phyloP scores from a whole-genome alignment of 1,140 invertebrate species.

The Drosophila navojoa region DNA sequence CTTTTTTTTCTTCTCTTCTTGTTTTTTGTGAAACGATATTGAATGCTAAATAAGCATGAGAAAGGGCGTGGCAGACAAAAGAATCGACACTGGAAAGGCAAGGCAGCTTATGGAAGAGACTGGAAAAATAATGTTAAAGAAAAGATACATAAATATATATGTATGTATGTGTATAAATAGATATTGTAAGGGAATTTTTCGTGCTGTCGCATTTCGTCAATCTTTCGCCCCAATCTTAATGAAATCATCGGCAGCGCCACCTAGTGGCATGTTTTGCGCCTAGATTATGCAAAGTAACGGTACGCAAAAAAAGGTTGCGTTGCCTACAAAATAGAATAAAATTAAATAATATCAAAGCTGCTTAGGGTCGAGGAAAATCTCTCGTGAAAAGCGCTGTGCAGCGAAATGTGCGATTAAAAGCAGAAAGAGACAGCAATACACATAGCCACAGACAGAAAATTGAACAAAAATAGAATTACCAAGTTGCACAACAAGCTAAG shows the following conservation, averaged over 20 bases:
- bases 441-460: conserved; percentile 39
- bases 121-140: conserved; percentile 5
- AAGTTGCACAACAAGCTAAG: conserved; percentile 60
- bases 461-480: conserved; percentile 69
- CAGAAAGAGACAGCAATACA: conserved; percentile 10
- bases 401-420: conserved; percentile 58
- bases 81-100: conserved; percentile 6
- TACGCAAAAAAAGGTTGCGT: conserved; percentile 15
- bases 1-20: neutral
- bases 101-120: neutral
- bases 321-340: conserved; percentile 40
- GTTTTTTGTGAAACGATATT: neutral
- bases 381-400: conserved; percentile 48
- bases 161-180: conserved; percentile 1
- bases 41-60: conserved; percentile 1
- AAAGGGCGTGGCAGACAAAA: conserved; percentile 2
- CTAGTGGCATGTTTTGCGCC: conserved; percentile 29
- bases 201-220: conserved; percentile 9
- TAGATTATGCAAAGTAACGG: conserved; percentile 59
- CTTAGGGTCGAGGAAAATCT: conserved; percentile 38
- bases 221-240: conserved; percentile 14
- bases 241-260: conserved; percentile 25
- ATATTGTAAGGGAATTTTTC: neutral
- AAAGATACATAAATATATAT: neutral
- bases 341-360: conserved; percentile 73